Evolutionary conservation across 2,113 vertebrate genomes (phyloP), one percentile per base, ranked within the genome.

Genomic region (Arenaria interpres): DNA sequence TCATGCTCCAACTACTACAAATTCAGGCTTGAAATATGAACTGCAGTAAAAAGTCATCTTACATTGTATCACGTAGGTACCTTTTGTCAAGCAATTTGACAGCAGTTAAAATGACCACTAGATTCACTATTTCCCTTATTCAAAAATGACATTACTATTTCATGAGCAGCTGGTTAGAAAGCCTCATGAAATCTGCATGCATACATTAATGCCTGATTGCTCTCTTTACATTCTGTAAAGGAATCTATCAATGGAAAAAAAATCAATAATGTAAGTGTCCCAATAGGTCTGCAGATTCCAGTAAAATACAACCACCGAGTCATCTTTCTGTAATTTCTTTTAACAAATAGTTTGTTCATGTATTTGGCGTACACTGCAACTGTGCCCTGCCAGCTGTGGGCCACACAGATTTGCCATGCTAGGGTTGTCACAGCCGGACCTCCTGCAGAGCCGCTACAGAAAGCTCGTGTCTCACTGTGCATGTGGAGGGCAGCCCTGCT

Each of bases 1-100:
- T 96, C 33, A 4, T 56, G 77, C 39, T 92, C 39, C 81, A 66
- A 48, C 66, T 68, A 43, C 53, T 24, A 88, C 54, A 92, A 91
- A 91, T 73, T 92, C 75, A 82, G 54, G 48, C 60, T 66, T 96
- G 62, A 97, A 95, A 94, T 93, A 95, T 17, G 50, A 96, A 95
- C 22, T 45, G 33, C 77, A 68, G 59, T 76, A 89, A 96, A 97
- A 95, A 90, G 18, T 22, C 66, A 60, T 73, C 12, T 25, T 67
- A 7, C 0, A 0, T 19, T 67, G 45, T 68, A 46, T 39, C 5
- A 2, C 24, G n/a, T 84, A 78, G 72, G n/a, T 56, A 51, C 68
- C 67, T 90, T 89, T 88, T 72, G 74, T 88, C 80, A 93, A 93
- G 53, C 74, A 62, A 75, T 91, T 56, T 79, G 75, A 89, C 25